Evolutionary conservation across 1,140 invertebrate genomes (phyloP), one percentile per base, ranked within the genome.

Genomic region (Drosophila leontia): DNA sequence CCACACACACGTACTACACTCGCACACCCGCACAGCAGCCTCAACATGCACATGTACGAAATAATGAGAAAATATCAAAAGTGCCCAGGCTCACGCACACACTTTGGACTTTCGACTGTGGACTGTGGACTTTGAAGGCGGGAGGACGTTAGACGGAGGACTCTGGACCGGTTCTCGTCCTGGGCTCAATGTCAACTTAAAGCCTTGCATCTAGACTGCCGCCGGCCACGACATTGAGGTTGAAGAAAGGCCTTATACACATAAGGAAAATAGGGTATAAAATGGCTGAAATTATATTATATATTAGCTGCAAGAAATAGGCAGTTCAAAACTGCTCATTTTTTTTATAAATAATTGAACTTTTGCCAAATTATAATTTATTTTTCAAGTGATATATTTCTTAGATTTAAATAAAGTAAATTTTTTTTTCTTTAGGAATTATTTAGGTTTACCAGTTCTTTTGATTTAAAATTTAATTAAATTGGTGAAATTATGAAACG

Each of bases 31-130:
- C 34, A 34, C 50, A 35, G 51, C 51, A 37, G 57, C 62, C 62
- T 35, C 62, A 62, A 62, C 62, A 65, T 65, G 55, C 56, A 70
- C 79, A 64, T 79, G 76, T 60, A 53, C 37, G 68, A 79, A 90
- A 90, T 90, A 88, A 88, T 88, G 86, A 88, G 86, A 88, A 88
- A 88, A 85, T 85, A 90, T 90, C 70, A 91, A 90, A 88, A 88
- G 81, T 90, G 74, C 69, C 67, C 42, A 39, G 70, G 67, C 75
- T 35, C 61, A 81, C 75, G 63, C 81, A 67, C 71, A 83, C 67
- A 70, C 70, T 74, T 68, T 63, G 75, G 71, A 72, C 68, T 77
- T 65, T 57, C 23, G 47, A 60, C 53, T 55, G 19, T 19, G 17
- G 39, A 39, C 51, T 47, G 26, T 63, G 55, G 61, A 42, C 51